Percentiles rank a stretch among this genome's conserved stretches.
These are phyloP conservation scores for Drosophila prostipennis DNA, from an alignment of 2,888 invertebrate genomes.

Conservation along the genomic window DNA sequence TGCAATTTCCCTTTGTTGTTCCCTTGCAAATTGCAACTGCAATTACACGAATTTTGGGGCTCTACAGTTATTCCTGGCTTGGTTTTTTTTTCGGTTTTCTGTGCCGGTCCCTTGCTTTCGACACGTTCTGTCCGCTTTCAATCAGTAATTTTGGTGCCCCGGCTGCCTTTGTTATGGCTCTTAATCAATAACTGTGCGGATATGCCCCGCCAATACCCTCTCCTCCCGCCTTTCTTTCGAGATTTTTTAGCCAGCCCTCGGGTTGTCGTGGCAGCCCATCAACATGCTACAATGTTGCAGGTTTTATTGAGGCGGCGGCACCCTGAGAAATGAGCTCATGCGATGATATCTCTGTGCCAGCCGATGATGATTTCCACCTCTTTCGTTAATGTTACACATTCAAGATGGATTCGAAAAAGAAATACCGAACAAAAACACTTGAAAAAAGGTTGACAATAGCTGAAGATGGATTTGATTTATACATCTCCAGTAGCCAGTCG, in stretches of 20 bases:
- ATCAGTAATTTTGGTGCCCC: slow-evolving; percentile 64
- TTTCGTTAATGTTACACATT: background rate
- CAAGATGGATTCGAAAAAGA: background rate
- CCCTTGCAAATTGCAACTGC: slow-evolving; percentile 61
- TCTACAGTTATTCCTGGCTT: slow-evolving; percentile 52
- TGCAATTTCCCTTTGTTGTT: slow-evolving; percentile 28
- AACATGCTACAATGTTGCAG: slow-evolving; percentile 73
- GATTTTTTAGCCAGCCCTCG: slow-evolving; percentile 3
- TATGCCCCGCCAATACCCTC: slow-evolving; percentile 16
- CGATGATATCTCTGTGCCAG: slow-evolving; percentile 13
- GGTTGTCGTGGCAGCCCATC: slow-evolving; percentile 70
- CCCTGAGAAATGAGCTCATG: slow-evolving; percentile 26
- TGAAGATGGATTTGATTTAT: slow-evolving; percentile 14
- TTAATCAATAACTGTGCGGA: slow-evolving; percentile 73
- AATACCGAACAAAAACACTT: background rate
- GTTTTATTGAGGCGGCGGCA: slow-evolving; percentile 52
- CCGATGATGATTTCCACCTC: background rate
- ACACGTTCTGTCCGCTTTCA: slow-evolving; percentile 60
- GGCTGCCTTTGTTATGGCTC: slow-evolving; percentile 61
- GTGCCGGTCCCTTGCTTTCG: slow-evolving; percentile 21
- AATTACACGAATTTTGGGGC: slow-evolving; percentile 64
- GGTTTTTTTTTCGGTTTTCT: background rate
- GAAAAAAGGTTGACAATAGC: slow-evolving; percentile 6
- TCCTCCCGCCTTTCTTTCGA: background rate
- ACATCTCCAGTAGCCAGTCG: slow-evolving; percentile 19